Conservation (phyloP, 2,113 vertebrate genomes). For the Melanerpes formicivorus region DNA sequence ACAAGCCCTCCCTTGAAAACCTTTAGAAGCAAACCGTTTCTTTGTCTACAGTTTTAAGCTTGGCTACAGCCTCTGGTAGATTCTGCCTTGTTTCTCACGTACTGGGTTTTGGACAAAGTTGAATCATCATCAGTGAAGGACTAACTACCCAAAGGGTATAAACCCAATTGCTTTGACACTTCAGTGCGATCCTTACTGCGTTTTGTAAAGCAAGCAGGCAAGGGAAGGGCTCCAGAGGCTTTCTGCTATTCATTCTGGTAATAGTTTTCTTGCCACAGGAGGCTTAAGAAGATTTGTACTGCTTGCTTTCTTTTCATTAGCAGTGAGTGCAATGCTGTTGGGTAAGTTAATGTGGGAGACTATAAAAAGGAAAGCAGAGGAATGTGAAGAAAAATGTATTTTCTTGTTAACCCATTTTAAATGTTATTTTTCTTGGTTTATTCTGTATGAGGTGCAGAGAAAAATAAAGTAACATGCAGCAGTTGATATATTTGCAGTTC, state of each 20-base stretch:
- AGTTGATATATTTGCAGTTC: slow-evolving; percentile 45
- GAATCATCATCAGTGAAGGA: slow-evolving; percentile 64
- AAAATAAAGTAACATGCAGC: slow-evolving; percentile 33
- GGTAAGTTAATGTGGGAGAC: slow-evolving; percentile 75
- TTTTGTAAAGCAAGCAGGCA: slow-evolving; percentile 77
- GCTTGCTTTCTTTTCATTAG: slow-evolving; percentile 77
- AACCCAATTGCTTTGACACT: slow-evolving; percentile 72
- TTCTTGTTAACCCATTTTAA: slow-evolving; percentile 20
- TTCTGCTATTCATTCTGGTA: slow-evolving; percentile 78
- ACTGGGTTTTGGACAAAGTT: slow-evolving; percentile 64
- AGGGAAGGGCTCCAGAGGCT: slow-evolving; percentile 73
- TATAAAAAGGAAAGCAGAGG: slow-evolving; percentile 40
- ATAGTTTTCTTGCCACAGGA: slow-evolving; percentile 80
- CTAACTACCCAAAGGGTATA: slow-evolving; percentile 69
- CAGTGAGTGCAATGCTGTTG: slow-evolving; percentile 75
- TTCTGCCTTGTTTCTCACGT: slow-evolving; percentile 55
- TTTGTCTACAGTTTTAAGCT: slow-evolving; percentile 61
- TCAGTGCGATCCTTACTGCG: slow-evolving; percentile 75
- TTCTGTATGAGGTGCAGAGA: not conserved
- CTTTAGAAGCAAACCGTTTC: slow-evolving; percentile 56
- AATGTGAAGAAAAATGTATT: slow-evolving; percentile 7
- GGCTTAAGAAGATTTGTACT: slow-evolving; percentile 79
- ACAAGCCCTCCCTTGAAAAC: slow-evolving; percentile 66
- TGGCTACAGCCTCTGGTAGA: slow-evolving; percentile 44
- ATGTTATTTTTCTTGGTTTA: slow-evolving; percentile 41